These are phyloP conservation scores for Pseudomyrmex flavicornis DNA, from an alignment of 1,140 invertebrate species.

Conservation along the genomic window DNA sequence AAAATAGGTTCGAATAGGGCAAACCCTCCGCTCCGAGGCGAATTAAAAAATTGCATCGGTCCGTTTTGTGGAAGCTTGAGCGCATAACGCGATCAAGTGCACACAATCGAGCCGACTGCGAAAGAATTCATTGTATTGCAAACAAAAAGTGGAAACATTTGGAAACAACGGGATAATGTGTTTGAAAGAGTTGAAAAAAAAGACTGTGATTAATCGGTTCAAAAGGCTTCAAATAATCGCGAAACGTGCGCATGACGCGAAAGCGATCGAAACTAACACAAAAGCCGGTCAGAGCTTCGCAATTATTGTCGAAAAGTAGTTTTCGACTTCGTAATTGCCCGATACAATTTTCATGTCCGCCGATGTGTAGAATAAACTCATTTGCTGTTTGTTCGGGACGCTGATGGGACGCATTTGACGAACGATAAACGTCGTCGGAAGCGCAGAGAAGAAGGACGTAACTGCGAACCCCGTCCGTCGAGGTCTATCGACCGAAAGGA, in stretches of 20 bases:
- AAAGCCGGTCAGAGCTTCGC: not conserved
- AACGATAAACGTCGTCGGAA: not conserved
- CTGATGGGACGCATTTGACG: not conserved
- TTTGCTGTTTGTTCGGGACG: not conserved
- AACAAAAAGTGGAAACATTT: not conserved
- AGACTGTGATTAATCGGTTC: not conserved
- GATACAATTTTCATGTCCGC: not conserved
- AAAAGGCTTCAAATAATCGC: not conserved
- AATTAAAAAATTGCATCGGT: not conserved
- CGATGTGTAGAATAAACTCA: not conserved
- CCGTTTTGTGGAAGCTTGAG: not conserved
- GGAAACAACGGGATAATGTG: not conserved
- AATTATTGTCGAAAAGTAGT: not conserved
- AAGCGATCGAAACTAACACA: too few species aligned
- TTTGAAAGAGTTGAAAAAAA: too few species aligned
- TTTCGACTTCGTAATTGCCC: too few species aligned
- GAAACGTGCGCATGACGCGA: too few species aligned
- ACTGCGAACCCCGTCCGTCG: constrained; percentile 43
- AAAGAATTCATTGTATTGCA: not conserved
- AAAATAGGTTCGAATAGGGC: not conserved
- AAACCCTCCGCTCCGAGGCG: not conserved
- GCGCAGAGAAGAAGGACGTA: constrained; percentile 1
- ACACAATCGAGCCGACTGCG: not conserved
- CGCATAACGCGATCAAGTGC: not conserved
- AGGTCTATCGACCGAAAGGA: constrained; percentile 67